A percentile compares a stretch with the other conserved stretches of the same genome.
phyloP scores from a whole-genome alignment of 2,113 vertebrate genomes.

The Rhombomys opimus region DNA sequence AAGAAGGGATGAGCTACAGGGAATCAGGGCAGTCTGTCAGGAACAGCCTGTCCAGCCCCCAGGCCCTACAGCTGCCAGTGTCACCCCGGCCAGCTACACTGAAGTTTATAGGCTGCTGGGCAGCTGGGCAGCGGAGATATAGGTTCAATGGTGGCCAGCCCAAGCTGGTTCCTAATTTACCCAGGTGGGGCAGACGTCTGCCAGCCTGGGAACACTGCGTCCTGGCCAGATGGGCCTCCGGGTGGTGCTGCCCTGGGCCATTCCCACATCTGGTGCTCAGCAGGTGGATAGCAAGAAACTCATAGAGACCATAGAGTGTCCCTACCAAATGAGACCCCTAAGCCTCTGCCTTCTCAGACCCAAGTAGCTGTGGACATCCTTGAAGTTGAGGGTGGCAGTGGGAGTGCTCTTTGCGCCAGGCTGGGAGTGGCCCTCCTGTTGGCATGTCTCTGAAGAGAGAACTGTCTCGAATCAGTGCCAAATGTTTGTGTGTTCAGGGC shows the following conservation, averaged over 20 bases:
- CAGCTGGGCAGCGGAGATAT: slow-evolving; percentile 75
- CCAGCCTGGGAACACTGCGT: slow-evolving; percentile 70
- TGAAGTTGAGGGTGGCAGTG: background rate
- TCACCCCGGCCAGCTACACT: background rate
- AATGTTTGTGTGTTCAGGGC: slow-evolving; percentile 5
- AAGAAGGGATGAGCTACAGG: too few relatives aligned
- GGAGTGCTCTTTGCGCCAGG: background rate
- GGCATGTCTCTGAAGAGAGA: background rate
- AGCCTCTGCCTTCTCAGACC: background rate
- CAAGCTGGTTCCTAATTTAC: slow-evolving; percentile 71
- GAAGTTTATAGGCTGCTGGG: slow-evolving; percentile 65
- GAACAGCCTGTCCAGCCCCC: background rate
- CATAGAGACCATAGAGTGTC: background rate
- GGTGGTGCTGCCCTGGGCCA: background rate
- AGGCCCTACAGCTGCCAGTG: background rate
- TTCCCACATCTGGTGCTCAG: background rate
- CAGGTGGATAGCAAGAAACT: background rate
- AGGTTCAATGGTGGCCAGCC: slow-evolving; percentile 35
- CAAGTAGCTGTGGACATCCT: background rate
- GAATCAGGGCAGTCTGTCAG: background rate
- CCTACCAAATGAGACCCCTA: background rate
- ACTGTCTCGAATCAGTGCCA: background rate
- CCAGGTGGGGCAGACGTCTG: slow-evolving; percentile 72
- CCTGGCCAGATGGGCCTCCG: background rate
- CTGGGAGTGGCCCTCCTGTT: background rate